Conservation (phyloP, 1,140 invertebrate genomes). For the Platyscapa corneri region DNA sequence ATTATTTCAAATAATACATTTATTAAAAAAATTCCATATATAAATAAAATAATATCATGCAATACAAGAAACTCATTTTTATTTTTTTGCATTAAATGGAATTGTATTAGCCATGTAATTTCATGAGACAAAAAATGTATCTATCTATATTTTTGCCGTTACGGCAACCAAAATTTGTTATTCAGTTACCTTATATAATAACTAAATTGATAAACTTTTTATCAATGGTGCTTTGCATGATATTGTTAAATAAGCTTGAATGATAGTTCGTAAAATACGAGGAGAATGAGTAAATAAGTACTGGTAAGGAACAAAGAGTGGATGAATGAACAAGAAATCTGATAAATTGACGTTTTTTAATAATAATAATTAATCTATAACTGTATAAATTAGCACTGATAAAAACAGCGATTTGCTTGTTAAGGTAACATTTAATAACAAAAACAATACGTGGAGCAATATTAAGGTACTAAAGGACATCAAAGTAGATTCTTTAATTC, state of each 20-base stretch:
- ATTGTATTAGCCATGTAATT: no score
- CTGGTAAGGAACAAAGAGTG: background rate
- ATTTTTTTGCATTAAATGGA: no score
- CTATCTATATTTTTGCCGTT: background rate
- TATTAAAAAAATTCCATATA: no score
- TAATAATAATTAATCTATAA: slow-evolving; percentile 9
- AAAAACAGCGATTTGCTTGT: slow-evolving; percentile 5
- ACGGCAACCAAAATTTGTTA: background rate
- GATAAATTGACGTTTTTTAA: background rate
- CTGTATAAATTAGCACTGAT: background rate
- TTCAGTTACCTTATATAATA: background rate
- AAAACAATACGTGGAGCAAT: slow-evolving; percentile 37
- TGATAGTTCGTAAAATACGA: background rate
- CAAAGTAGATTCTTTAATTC: background rate
- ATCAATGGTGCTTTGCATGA: slow-evolving; percentile 37
- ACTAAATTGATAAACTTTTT: background rate
- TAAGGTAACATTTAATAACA: no score
- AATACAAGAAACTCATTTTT: no score
- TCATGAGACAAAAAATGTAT: no score
- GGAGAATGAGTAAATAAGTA: background rate
- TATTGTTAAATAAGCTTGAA: background rate
- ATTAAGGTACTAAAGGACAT: slow-evolving; percentile 24
- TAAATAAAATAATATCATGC: no score
- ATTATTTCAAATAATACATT: no score
- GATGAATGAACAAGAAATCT: background rate